Evolutionary conservation across 2,888 invertebrate genomes (phyloP), one percentile per base, ranked within the genome.

Genomic region (Pediacus dermestoides): DNA sequence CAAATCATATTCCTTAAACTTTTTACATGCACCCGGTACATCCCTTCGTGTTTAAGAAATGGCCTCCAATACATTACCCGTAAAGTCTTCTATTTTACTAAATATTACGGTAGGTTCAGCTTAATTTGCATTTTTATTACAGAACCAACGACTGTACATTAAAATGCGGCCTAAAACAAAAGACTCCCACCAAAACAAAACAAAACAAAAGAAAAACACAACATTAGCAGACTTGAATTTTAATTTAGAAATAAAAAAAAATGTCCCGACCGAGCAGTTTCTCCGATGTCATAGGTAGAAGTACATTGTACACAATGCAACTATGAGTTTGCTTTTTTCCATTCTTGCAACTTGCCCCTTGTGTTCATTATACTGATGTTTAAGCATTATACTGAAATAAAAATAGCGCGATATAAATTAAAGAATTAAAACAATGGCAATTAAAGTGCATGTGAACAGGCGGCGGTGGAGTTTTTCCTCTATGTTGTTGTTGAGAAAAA

Each of bases 181-280:
- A 60, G 59, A 53, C 53, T 51, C 45, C 52, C 10, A n/a, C n/a
- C n/a, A n/a, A n/a, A n/a, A n/a, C n/a, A 44, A 44, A 43, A 40
- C 50, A 50, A 58, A 57, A 57, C 59, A 59, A 64, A 58, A 60
- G 57, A 55, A 60, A 61, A 57, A 61, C 57, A 60, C 52, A 52
- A 58, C 60, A 59, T 62, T 59, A 61, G 59, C 61, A 54, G 63
- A 60, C 60, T 60, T 58, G 64, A 62, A 64, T 64, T 64, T 61
- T 62, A 64, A 64, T 63, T 60, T 45, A 42, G 48, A 52, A 54
- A n/a, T n/a, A n/a, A 44, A 52, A 55, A 54, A 52, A 52, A 52
- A 49, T 46, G 42, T 34, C 36, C 38, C 12, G 41, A 37, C 35
- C 34, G 23, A 23, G 8, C 9, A 4, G 10, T 23, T 23, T 6